Percentiles rank a stretch among this genome's conserved stretches.
phyloP scores from a whole-genome alignment of 2,113 vertebrate genomes.

The Mystacornis crossleyi region DNA sequence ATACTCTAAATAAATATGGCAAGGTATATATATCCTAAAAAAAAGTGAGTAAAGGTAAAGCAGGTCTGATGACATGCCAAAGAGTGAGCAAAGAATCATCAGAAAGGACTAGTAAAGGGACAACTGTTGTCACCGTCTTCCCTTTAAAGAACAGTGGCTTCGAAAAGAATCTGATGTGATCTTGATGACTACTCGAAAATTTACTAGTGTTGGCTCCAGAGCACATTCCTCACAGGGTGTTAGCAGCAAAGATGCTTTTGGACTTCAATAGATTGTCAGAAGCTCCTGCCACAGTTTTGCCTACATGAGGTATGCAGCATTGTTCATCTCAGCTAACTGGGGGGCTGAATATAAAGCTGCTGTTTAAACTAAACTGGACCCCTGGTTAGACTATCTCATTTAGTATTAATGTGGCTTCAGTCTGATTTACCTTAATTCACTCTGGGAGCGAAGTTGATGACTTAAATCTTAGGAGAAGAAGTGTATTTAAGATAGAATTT shows the following conservation, averaged over 20 bases:
- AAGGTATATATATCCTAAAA: neutral
- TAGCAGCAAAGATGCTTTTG: neutral
- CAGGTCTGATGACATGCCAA: neutral
- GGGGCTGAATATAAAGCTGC: neutral
- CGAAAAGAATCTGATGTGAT: neutral
- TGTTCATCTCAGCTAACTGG: neutral
- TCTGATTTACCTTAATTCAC: neutral
- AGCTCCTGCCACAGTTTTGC: neutral
- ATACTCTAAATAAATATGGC: neutral
- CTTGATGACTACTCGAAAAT: neutral
- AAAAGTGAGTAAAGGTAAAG: neutral
- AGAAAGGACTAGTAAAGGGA: neutral
- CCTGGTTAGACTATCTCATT: neutral
- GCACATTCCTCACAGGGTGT: neutral
- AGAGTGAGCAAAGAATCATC: neutral
- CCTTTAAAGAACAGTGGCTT: neutral
- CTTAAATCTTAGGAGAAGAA: neutral
- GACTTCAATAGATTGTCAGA: neutral
- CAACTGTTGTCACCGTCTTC: neutral
- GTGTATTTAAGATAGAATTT: neutral
- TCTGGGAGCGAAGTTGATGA: neutral
- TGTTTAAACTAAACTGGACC: neutral
- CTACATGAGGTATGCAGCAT: neutral
- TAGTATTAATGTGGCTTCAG: neutral
- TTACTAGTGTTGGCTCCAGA: neutral